Conservation (phyloP, 92 coral and sea anemone genomes). For the Zoanthus solanderi region DNA sequence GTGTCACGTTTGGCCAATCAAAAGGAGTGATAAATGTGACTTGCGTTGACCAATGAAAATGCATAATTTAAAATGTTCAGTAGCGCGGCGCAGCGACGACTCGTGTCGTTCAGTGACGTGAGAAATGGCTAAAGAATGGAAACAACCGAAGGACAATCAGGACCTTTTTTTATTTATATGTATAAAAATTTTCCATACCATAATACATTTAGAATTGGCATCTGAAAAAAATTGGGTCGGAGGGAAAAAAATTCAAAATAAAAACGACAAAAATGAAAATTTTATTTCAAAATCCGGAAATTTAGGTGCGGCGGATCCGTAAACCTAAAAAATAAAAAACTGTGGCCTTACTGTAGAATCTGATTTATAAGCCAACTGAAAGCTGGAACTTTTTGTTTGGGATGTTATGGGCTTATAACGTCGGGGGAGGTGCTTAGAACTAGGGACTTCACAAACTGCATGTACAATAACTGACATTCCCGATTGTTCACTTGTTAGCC, state of each 20-base stretch:
- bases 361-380: constrained; percentile 13
- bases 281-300: no score
- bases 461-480: constrained; percentile 1
- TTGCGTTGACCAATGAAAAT: constrained; percentile 24
- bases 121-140: neutral
- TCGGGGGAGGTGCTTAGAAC: constrained; percentile 15
- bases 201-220: neutral
- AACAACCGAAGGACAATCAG: neutral
- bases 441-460: constrained; percentile 2
- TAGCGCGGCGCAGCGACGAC: neutral
- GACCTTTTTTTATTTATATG: no score
- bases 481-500: constrained; percentile 9
- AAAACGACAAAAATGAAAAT: no score
- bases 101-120: neutral
- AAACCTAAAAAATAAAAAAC: no score
- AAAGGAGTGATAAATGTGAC: neutral
- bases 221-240: no score
- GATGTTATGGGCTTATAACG: constrained; percentile 6
- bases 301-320: no score
- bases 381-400: constrained; percentile 4
- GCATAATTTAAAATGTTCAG: neutral
- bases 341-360: constrained; percentile 3
- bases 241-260: no score
- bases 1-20: constrained; percentile 5
- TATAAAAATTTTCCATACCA: no score